Evolutionary conservation across 64 coral and sea anemone genomes (phyloP), one percentile per base, ranked within the genome.

Genomic region (Montipora foliosa): DNA sequence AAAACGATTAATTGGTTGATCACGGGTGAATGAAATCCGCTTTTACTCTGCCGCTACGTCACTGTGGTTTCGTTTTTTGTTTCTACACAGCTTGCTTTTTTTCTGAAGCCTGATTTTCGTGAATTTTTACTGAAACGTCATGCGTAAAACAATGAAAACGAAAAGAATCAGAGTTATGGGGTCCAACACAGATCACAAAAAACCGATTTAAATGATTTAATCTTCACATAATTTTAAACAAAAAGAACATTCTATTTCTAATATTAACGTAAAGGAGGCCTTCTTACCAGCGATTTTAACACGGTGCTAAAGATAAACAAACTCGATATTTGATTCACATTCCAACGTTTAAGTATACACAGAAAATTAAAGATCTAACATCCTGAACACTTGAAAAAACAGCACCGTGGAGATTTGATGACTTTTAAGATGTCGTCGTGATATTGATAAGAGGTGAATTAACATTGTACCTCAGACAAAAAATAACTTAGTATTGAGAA

Each of bases 351-450:
- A 71, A n/a, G 17, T 71, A 71, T n/a, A 71, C 0, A n/a, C 19
- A 58, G 4, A 12, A 5, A n/a, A 59, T 81, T 17, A 1, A 14
- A 37, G 37, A 57, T 62, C 80, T 4, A 84, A 17, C 59, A 67
- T 8, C 67, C 25, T 61, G 16, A 44, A 10, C 57, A 47, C 16
- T 84, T 48, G 4, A 19, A 21, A 44, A 15, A 24, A 6, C 8
- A 15, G 37, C 16, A 19, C 13, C 21, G 6, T 61, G 12, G 16
- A 4, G 9, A 11, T 84, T 17, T 84, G 58, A 6, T 11, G 6
- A 57, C 6, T 47, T n/a, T 49, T 29, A 5, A 21, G 44, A 16
- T 72, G 70, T 71, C 82, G 70, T 51, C 82, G 82, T 86, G 82
- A 86, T 45, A 70, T 8, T 19, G 44, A 71, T 86, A 86, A 64